Percentiles rank a stretch among this genome's conserved stretches.
Evolutionary conservation across 2,797 vertebrate genomes (phyloP).

Genomic region (Scolopax rusticola): DNA sequence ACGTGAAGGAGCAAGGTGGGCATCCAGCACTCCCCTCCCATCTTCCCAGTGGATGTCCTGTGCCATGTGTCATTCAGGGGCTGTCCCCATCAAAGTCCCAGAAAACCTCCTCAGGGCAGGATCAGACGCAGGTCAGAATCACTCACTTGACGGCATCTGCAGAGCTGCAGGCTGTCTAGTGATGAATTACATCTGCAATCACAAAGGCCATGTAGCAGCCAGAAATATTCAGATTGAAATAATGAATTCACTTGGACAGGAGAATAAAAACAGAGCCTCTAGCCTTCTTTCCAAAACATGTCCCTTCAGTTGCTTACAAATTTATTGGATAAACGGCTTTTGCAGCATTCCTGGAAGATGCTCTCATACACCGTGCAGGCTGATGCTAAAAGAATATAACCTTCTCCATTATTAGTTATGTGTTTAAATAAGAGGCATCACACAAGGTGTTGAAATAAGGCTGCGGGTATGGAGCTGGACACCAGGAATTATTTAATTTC

Average conservation of each 20-base stretch:
- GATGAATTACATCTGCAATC: neutral
- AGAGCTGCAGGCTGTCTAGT: neutral
- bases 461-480: neutral
- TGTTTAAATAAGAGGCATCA: neutral
- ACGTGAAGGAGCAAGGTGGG: neutral
- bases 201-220: neutral
- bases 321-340: slow-evolving; percentile 6
- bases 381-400: neutral
- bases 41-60: neutral
- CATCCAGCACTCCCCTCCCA: fast-evolving
- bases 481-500: neutral
- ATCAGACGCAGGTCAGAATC: neutral
- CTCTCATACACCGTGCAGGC: neutral
- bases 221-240: neutral
- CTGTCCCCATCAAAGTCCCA: neutral
- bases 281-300: slow-evolving; percentile 4
- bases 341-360: neutral
- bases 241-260: neutral
- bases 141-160: neutral
- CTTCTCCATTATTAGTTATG: neutral
- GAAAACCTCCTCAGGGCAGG: neutral
- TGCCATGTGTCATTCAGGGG: neutral
- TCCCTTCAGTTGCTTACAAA: neutral
- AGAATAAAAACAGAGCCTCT: neutral
- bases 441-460: neutral